Conservation (phyloP, 2,888 invertebrate genomes). For the Dimorphilus gyrociliatus region DNA sequence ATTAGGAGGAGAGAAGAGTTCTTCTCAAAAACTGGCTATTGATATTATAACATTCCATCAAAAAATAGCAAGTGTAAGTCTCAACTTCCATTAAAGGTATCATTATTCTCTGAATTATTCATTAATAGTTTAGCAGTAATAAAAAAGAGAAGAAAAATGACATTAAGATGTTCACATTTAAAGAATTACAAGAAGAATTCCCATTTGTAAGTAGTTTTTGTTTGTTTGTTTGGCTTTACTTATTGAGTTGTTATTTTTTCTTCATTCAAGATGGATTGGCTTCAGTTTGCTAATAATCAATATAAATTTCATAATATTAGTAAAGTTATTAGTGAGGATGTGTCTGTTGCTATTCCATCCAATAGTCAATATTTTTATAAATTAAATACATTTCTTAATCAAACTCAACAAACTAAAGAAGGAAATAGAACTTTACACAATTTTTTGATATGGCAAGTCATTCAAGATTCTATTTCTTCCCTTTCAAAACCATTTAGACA, state of each 20-base stretch:
- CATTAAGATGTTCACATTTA: conserved; percentile 64
- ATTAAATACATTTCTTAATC: conserved; percentile 53
- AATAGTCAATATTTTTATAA: conserved; percentile 70
- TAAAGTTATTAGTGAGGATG: conserved; percentile 47
- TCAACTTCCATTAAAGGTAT: conserved; percentile 4
- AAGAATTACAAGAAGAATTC: conserved; percentile 56
- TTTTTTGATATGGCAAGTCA: conserved; percentile 84
- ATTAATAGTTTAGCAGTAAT: conserved; percentile 50
- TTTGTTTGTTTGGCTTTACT: no score
- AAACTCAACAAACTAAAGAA: conserved; percentile 52
- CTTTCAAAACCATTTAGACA: conserved; percentile 73
- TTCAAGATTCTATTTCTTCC: conserved; percentile 61
- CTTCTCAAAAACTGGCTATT: conserved; percentile 52
- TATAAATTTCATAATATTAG: conserved; percentile 49
- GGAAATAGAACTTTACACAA: conserved; percentile 63
- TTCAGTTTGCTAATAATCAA: conserved; percentile 65
- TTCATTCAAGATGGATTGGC: conserved; percentile 54
- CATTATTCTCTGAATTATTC: no score
- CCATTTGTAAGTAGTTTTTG: conserved; percentile 58
- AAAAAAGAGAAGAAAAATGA: conserved; percentile 75
- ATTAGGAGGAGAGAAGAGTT: conserved; percentile 56
- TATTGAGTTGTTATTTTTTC: conserved; percentile 1
- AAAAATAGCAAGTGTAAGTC: conserved; percentile 65
- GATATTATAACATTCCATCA: conserved; percentile 71
- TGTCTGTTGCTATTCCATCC: conserved; percentile 70